phyloP scores from a whole-genome alignment of 2,888 invertebrate species.

The Blera fallax region DNA sequence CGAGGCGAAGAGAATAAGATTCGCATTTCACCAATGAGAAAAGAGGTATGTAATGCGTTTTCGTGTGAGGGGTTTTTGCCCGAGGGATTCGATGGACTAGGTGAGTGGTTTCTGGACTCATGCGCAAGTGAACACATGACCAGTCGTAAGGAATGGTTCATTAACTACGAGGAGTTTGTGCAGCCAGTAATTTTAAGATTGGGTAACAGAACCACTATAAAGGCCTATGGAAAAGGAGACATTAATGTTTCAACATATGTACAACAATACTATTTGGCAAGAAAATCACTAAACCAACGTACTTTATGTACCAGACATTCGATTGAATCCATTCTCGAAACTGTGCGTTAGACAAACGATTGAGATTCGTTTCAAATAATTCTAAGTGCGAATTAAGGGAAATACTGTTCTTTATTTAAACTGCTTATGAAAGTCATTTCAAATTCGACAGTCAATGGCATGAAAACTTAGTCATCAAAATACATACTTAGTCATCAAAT shows the following conservation, averaged over 20 bases:
- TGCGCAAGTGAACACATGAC: conserved; percentile 39
- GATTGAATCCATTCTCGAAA: conserved; percentile 72
- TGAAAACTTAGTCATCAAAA: too few species aligned
- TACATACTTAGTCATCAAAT: conserved; percentile 6
- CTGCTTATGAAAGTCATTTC: not conserved
- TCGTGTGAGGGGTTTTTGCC: not conserved
- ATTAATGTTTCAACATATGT: conserved; percentile 66
- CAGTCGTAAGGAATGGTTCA: conserved; percentile 13
- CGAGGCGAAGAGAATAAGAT: too few species aligned
- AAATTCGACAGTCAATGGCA: not conserved
- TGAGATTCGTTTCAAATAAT: conserved; percentile 5
- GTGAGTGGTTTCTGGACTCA: conserved; percentile 33
- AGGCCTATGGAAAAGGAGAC: conserved; percentile 57
- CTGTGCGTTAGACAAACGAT: conserved; percentile 64
- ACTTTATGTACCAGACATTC: conserved; percentile 66
- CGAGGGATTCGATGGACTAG: not conserved
- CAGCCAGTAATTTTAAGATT: conserved; percentile 26
- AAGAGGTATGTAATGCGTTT: not conserved
- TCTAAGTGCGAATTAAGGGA: conserved; percentile 18
- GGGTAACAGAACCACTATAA: conserved; percentile 50
- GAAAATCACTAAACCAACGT: conserved; percentile 64
- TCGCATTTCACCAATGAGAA: not conserved
- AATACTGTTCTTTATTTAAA: conserved; percentile 1
- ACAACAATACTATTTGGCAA: conserved; percentile 62
- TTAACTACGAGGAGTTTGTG: too few species aligned